phyloP scores from a whole-genome alignment of 1,140 invertebrate species.

The Aphelinus certus region DNA sequence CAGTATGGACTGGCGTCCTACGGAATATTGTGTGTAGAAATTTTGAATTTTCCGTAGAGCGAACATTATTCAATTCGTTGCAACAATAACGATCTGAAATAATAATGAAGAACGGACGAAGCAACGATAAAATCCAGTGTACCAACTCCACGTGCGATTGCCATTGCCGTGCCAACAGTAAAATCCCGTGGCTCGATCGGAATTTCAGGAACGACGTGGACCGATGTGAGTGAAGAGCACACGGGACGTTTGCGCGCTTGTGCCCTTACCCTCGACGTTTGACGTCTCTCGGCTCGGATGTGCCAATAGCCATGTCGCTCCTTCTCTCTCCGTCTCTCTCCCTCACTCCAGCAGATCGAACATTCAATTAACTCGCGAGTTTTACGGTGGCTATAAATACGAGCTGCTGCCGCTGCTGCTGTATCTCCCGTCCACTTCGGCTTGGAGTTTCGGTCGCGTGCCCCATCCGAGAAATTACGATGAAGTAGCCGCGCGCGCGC shows the following conservation, averaged over 20 bases:
- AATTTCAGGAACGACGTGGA: neutral
- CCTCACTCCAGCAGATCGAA: slow-evolving; percentile 4
- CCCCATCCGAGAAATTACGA: slow-evolving; percentile 30
- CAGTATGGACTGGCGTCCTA: too few relatives aligned
- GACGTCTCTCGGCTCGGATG: too few relatives aligned
- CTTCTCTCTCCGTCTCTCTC: neutral
- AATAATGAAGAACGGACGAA: too few relatives aligned
- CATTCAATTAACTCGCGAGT: slow-evolving; percentile 40
- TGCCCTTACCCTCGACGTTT: too few relatives aligned
- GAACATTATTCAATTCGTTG: too few relatives aligned
- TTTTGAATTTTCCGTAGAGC: too few relatives aligned
- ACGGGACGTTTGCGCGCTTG: too few relatives aligned
- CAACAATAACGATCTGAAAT: too few relatives aligned
- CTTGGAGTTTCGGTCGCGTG: neutral
- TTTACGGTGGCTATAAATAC: slow-evolving; percentile 39
- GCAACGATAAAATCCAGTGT: too few relatives aligned
- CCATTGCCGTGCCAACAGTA: slow-evolving; percentile 3
- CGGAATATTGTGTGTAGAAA: too few relatives aligned
- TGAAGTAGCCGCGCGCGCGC: neutral
- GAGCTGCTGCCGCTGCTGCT: neutral
- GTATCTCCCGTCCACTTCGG: slow-evolving; percentile 17
- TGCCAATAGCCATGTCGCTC: too few relatives aligned
- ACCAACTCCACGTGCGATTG: too few relatives aligned
- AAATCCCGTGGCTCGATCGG: slow-evolving; percentile 12
- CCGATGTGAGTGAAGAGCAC: neutral